phyloP scores from a whole-genome alignment of 2,113 vertebrate genomes.

The Columba janthina region DNA sequence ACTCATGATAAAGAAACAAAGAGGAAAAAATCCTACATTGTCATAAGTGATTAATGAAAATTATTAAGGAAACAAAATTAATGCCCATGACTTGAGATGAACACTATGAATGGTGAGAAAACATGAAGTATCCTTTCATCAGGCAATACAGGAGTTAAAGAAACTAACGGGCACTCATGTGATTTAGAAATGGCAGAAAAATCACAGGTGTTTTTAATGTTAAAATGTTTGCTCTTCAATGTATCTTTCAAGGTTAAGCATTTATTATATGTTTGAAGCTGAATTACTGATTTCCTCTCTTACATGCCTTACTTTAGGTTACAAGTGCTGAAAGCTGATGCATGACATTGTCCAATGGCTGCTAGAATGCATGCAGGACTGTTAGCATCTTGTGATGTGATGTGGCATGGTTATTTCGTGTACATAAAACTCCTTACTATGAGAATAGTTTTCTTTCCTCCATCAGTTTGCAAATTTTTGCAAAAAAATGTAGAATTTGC shows the following conservation, averaged over 20 bases:
- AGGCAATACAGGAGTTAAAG: background rate
- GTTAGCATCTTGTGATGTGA: background rate
- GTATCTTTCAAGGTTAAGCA: background rate
- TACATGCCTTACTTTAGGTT: background rate
- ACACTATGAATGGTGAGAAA: background rate
- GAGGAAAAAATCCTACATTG: background rate
- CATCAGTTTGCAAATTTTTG: background rate
- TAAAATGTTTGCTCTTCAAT: background rate
- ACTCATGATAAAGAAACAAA: background rate
- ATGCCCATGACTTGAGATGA: background rate
- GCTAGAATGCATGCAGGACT: background rate
- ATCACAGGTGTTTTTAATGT: background rate
- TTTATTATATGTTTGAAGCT: background rate
- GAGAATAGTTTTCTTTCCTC: background rate
- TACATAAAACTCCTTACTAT: background rate
- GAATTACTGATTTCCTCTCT: background rate
- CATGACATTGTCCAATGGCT: background rate
- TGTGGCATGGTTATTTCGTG: background rate
- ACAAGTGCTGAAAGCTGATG: background rate
- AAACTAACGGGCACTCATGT: background rate
- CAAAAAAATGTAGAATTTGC: background rate
- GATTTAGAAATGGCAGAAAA: background rate
- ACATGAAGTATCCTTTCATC: background rate
- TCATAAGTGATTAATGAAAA: background rate
- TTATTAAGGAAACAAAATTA: background rate